Evolutionary conservation across 2,888 invertebrate species (phyloP), one percentile per base, ranked within the genome.

Genomic region (Noctua janthe): DNA sequence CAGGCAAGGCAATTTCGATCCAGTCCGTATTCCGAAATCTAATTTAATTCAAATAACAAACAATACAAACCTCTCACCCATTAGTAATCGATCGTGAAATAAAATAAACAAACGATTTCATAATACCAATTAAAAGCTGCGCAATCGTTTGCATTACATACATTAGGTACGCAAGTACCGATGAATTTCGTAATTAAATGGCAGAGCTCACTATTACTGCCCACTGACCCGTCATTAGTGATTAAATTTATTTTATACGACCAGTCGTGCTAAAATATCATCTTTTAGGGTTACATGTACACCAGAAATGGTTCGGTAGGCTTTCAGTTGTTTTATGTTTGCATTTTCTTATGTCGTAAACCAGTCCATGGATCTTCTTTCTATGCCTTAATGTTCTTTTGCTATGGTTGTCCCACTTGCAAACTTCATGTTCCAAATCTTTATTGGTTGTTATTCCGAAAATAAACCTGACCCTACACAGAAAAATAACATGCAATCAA

Each of bases 91-190:
- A 64, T 84, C 67, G 20, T 74, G 81, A 74, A 76, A 67, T 75
- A 62, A 72, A 78, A 85, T 54, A 76, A 73, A 62, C 35, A 74
- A 73, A 49, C 17, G 29, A 62, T 84, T 76, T 81, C 70, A 51
- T 71, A 78, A 85, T 78, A 83, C 35, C 70, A 86, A 87, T 86
- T 84, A 84, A 78, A 71, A 78, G 7, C 56, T 70, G 10, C 71
- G 76, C 81, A 86, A 87, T 86, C 56, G 59, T 83, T 74, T 76
- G 35, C 74, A 78, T 84, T 87, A 84, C 78, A 66, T 77, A 62
- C 59, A 86, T 75, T 83, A 69, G 8, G 43, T 35, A 35, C 35
- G 2, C 13, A 17, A 15, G 47, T 67, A 83, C 47, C 15, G 62
- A 62, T 23, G 13, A 0, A 78, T 89, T 84, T 86, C 76, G 82